Base-by-base conservation (phyloP, 2,797 vertebrate genomes). In the Malacoctenus gilli region DNA sequence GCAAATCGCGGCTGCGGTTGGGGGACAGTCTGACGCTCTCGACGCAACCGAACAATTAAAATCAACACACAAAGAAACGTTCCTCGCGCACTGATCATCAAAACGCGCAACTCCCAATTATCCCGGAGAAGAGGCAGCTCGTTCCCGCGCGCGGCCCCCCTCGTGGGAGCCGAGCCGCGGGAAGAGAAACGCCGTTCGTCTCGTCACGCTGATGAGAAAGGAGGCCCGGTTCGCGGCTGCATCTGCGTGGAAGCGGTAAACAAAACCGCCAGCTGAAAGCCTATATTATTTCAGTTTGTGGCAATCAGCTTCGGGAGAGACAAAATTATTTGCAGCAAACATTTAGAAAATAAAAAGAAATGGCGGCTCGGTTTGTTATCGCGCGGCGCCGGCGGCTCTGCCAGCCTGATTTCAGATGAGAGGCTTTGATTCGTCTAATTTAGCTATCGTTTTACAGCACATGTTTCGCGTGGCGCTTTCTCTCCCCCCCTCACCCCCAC, bases 401-500 rank as follows among this genome's bases (percentile, higher is more conserved):
- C 47, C 3, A 64, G 53, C 39, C 65, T 63, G 77, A 49, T 71
- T 80, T 65, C 31, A 70, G 48, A 77, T 42, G 67, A 72, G 79
- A 72, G 59, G 59, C 75, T 69, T 54, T 4, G 43, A 72, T 75
- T 79, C 72, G 59, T 68, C 70, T 81, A 65, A 77, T 82, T 80
- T 82, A 73, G 39, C 59, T 22, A 25, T 68, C 56, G 28, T 80
- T 81, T 79, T 75, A 36, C 70, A 61, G 74, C 76, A 75, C 80
- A 75, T 83, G 76, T 73, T 79, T 74, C 58, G 53, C 62, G 12
- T 75, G 64, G 38, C 20, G 49, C 40, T 18, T 43, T 46, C 20
- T 25, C 16, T 25, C 8, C 23, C 8, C 8, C 23, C 23, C 13
- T n/a, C 34, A 3, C 11, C 3, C 9, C 13, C 23, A 25, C 12